Evolutionary conservation across 2,888 invertebrate genomes (phyloP), one percentile per base, ranked within the genome.

Genomic region (Pyrrhia umbra): DNA sequence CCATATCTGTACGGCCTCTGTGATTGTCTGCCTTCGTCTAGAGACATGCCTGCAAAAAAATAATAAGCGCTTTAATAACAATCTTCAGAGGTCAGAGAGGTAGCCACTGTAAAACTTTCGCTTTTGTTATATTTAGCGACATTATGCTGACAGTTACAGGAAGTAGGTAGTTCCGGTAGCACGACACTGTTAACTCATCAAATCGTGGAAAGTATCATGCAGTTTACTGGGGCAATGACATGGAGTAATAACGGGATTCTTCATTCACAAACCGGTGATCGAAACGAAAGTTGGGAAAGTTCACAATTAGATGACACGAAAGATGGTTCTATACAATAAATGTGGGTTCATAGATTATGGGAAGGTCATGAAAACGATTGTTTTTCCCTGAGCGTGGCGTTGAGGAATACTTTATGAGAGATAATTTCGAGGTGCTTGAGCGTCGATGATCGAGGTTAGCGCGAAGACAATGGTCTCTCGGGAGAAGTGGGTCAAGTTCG

Each of bases 1-100:
- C 97, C 97, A 85, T 97, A 97, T 66, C 97, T 95, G 92, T 97
- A 97, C 61, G 97, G 97, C 81, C 96, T 94, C 90, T 97, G 97
- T 51, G 96, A 96, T 86, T 96, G 95, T 86, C 96, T 94, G 73
- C 96, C 96, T 84, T 96, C 96, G 90, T 96, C 96, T 85, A 96
- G 91, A 77, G 96, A 96, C 96, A 96, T 96, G 88, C 95, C 96
- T 96, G 95, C 20, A 94, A 95, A 63, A 25, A 65, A 51, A 46
- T 46, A 9, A 51, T 10, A 10, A 0, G 16, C 5, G 34, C 23
- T 52, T 65, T 23, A 72, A 15, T 52, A 57, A 37, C 37, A 42
- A 42, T 30, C 21, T 45, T 18, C n/a, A 18, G 15, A 40, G 23
- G n/a, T n/a, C n/a, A n/a, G n/a, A n/a, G 18, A 9, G 16, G 9